A percentile compares a stretch with the other conserved stretches of the same genome.
These are phyloP conservation scores for Serinus canaria DNA, from an alignment of 2,113 vertebrate genomes.

Conservation along the genomic window DNA sequence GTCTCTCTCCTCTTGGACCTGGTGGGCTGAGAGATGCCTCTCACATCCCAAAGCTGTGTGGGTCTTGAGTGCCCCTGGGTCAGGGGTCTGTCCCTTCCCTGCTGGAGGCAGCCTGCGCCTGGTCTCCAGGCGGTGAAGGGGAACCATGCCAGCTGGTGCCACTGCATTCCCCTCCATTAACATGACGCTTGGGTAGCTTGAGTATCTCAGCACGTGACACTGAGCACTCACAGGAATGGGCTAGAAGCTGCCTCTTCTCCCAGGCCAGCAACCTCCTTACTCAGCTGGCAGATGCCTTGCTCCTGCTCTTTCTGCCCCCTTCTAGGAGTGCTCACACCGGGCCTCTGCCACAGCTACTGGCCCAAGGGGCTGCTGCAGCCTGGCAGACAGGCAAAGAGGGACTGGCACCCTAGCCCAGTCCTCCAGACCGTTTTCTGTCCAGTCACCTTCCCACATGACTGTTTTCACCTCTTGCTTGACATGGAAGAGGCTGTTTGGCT, in stretches of 20 bases:
- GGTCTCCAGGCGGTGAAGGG: neutral
- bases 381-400: neutral
- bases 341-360: neutral
- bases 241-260: neutral
- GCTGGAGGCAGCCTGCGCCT: neutral
- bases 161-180: neutral
- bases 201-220: neutral
- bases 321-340: neutral
- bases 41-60: neutral
- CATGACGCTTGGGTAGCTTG: neutral
- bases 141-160: neutral
- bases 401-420: neutral
- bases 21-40: constrained; percentile 12
- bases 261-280: neutral
- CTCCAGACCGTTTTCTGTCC: neutral
- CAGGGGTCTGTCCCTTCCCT: neutral
- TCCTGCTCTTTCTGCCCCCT: neutral
- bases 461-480: neutral
- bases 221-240: neutral
- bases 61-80: neutral
- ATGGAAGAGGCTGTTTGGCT: neutral
- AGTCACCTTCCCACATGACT: neutral
- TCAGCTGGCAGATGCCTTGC: neutral
- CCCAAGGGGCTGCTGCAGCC: neutral
- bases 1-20: constrained; percentile 39